phyloP scores from a whole-genome alignment of 2,888 invertebrate species.

The Thereva unica region DNA sequence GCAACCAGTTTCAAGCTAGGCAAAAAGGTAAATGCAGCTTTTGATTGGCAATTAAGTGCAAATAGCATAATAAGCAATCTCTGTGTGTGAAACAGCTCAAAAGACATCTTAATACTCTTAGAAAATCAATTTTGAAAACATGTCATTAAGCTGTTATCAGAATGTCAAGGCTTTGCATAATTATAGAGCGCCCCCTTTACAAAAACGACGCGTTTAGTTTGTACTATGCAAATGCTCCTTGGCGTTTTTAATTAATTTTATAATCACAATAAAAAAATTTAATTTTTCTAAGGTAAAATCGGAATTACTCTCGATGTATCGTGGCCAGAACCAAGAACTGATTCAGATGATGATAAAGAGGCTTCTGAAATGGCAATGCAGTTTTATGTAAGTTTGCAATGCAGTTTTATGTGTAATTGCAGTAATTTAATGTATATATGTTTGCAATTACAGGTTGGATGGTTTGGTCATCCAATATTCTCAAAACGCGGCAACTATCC shows the following conservation, averaged over 20 bases:
- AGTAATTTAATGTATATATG: not conserved
- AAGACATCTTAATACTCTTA: no score
- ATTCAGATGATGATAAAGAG: constrained; percentile 61
- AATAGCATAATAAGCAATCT: no score
- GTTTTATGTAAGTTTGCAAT: constrained; percentile 66
- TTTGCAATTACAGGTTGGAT: constrained; percentile 64
- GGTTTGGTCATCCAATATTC: constrained; percentile 71
- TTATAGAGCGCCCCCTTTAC: no score
- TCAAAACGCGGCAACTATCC: constrained; percentile 69
- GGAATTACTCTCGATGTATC: constrained; percentile 67
- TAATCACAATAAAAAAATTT: constrained; percentile 41
- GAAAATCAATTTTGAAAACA: no score
- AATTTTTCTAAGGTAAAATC: constrained; percentile 60
- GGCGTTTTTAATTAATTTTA: not conserved
- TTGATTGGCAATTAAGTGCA: no score
- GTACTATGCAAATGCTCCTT: not conserved
- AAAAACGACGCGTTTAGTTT: not conserved
- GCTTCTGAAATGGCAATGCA: constrained; percentile 67
- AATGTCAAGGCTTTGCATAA: no score
- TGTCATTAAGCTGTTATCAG: no score
- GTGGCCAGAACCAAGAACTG: constrained; percentile 65
- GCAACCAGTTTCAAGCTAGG: constrained; percentile 62
- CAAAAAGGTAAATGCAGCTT: constrained; percentile 59
- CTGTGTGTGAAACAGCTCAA: no score
- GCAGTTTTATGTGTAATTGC: constrained; percentile 63